phyloP scores from a whole-genome alignment of 2,113 vertebrate species.

The Hyla sarda region DNA sequence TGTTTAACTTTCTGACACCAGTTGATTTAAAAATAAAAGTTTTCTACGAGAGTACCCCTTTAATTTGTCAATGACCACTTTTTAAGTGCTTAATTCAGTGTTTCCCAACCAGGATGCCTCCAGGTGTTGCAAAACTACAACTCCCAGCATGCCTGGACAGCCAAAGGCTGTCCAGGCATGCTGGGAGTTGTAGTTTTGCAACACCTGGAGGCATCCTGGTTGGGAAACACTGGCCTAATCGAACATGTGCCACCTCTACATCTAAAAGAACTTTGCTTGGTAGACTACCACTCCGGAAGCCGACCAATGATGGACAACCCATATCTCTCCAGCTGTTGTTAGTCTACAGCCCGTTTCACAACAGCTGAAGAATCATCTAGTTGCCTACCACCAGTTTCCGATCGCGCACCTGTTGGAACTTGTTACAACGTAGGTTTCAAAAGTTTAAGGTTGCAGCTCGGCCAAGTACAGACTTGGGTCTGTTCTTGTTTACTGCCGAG shows the following conservation, averaged over 20 bases:
- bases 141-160: no score
- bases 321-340: neutral
- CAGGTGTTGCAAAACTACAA: no score
- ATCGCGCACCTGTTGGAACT: constrained; percentile 67
- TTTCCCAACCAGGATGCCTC: neutral
- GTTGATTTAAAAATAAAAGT: no score
- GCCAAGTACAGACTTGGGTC: neutral
- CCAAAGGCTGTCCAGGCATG: no score
- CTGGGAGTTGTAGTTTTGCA: no score
- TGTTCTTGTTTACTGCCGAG: neutral
- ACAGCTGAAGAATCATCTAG: neutral
- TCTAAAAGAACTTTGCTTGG: neutral
- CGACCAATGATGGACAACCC: neutral
- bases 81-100: no score
- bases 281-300: neutral
- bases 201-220: no score
- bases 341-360: neutral
- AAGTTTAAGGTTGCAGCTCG: neutral
- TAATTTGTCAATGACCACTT: no score
- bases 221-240: no score
- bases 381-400: neutral
- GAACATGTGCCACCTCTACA: no score
- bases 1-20: no score
- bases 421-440: constrained; percentile 53
- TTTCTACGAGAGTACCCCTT: no score